These are phyloP conservation scores for Mya arenaria DNA, from an alignment of 1,140 invertebrate genomes.

Conservation along the genomic window DNA sequence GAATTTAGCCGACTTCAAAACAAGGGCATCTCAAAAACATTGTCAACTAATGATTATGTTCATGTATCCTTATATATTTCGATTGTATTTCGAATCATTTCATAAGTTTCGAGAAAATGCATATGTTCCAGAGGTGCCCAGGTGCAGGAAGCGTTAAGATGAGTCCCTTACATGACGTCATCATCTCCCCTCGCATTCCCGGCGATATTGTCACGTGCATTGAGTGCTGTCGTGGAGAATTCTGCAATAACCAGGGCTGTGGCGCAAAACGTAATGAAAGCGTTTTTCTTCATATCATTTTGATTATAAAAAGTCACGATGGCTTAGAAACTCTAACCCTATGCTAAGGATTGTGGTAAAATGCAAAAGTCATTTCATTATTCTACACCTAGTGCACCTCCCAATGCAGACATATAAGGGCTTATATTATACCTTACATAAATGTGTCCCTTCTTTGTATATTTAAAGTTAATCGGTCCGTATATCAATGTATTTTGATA, in stretches of 20 bases:
- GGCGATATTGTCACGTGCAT: constrained; percentile 19
- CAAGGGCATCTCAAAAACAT: neutral
- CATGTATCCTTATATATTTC: neutral
- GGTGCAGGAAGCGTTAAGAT: neutral
- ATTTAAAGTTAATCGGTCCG: too few species aligned
- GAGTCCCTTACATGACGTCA: neutral
- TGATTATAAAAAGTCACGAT: too few species aligned
- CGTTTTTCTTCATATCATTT: too few species aligned
- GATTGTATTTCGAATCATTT: neutral
- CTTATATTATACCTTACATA: too few species aligned
- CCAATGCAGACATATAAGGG: too few species aligned
- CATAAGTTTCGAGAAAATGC: neutral
- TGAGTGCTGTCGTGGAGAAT: constrained; percentile 38
- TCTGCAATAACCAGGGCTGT: constrained; percentile 34
- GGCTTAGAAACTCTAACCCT: too few species aligned
- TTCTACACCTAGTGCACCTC: too few species aligned
- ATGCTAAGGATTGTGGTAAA: too few species aligned
- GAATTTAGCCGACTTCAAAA: neutral
- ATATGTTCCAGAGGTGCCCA: neutral
- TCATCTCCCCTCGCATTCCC: neutral
- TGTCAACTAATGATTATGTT: neutral
- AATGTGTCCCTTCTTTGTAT: too few species aligned
- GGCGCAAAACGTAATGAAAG: neutral
- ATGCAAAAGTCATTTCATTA: too few species aligned
- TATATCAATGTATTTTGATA: too few species aligned